Evolutionary conservation across 2,113 vertebrate species (phyloP).

Genomic region (Bettongia penicillata): DNA sequence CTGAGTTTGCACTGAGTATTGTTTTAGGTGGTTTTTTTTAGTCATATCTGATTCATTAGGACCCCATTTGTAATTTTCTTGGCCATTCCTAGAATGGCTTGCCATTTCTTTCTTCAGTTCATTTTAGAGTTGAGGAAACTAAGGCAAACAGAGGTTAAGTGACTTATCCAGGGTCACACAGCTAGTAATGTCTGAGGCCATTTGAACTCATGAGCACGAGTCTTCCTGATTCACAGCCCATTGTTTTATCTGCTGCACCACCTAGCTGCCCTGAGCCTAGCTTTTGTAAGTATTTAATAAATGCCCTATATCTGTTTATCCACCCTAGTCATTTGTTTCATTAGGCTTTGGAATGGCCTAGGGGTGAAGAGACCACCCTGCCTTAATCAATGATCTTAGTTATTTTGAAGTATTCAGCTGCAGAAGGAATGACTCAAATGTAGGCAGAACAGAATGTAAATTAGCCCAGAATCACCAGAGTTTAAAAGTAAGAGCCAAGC

Average conservation of each 20-base stretch:
- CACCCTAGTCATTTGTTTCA: not conserved
- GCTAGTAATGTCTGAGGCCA: not conserved
- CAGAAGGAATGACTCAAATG: conserved; percentile 17
- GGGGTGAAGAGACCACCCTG: not conserved
- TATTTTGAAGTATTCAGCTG: not conserved
- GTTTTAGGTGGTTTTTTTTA: not conserved
- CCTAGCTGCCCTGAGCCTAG: not conserved
- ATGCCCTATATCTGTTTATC: not conserved
- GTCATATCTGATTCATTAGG: not conserved
- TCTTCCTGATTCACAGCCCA: not conserved
- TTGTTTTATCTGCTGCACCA: not conserved
- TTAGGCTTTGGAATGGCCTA: conserved; percentile 17
- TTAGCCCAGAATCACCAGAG: not conserved
- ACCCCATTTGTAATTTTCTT: not conserved
- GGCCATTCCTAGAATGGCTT: not conserved
- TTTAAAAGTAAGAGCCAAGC: not conserved
- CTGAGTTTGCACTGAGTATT: not conserved
- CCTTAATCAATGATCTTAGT: conserved; percentile 18
- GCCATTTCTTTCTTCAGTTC: not conserved
- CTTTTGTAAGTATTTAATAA: not conserved
- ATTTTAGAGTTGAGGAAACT: not conserved
- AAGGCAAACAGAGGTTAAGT: not conserved
- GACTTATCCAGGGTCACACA: not conserved
- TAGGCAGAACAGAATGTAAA: not conserved
- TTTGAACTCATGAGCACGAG: not conserved